Base-by-base conservation (phyloP, 2,797 vertebrate species). In the Phaenicophaeus curvirostris region DNA sequence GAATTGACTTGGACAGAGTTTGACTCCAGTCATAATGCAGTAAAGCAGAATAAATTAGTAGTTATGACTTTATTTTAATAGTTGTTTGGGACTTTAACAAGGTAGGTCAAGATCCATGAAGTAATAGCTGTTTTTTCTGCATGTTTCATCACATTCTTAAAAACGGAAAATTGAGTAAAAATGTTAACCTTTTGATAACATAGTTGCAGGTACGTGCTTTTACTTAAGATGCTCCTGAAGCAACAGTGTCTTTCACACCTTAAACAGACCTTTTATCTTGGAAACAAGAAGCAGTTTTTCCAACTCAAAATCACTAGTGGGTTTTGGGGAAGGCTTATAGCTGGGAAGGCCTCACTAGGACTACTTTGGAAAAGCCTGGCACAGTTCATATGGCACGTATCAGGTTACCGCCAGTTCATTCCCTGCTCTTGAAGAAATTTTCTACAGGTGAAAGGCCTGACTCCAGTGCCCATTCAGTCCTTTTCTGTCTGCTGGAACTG, bases 391-490 rank as follows among this genome's bases (percentile, higher is more conserved):
- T 42, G 33, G 23, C 63, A 24, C 2, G 0, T 75, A 8, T 54
- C 57, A 39, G 20, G 20, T 87, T 94, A 61, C 76, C 79, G 58
- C 21, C 28, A 24, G 31, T 85, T 82, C 18, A 63, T 53, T 90
- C 28, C 17, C 11, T 44, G 27, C 37, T 84, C 48, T 25, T 81
- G 63, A 59, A 63, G 58, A 58, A 86, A 24, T 25, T 75, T 79
- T 33, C 67, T 85, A 10, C 35, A 55, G 39, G 46, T 55, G 53
- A 63, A 85, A 57, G 35, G 18, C 65, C 48, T 79, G 50, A n/a
- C 58, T 69, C 5, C 0, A 0, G 21, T 39, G 35, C 18, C 8
- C 1, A 0, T 85, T 78, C 41, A 33, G 0, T 73, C 44, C 31
- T 92, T 42, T 48, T 30, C 48, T 73, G 39, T 58, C 65, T 50